Percentiles rank a stretch among this genome's conserved stretches.
Evolutionary conservation across 2,113 vertebrate species (phyloP).

Genomic region (Accipiter cooperii): DNA sequence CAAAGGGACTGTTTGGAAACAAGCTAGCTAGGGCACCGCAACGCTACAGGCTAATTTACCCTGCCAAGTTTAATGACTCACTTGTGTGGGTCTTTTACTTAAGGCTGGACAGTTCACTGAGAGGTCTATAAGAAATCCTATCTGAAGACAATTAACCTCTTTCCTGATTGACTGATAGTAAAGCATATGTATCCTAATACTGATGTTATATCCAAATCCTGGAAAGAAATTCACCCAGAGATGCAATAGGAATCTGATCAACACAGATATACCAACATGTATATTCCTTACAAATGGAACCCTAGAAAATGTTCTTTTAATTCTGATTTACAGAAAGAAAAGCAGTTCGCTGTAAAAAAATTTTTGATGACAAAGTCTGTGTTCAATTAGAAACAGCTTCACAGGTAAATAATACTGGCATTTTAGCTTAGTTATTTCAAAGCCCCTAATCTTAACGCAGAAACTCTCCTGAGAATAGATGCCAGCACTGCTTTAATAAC

Average conservation of each 20-base stretch:
- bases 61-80: neutral
- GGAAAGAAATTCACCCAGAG: neutral
- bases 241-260: neutral
- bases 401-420: neutral
- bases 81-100: neutral
- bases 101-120: neutral
- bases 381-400: neutral
- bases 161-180: neutral
- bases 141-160: neutral
- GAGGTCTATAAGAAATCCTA: neutral
- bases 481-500: neutral
- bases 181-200: neutral
- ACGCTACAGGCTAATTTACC: neutral
- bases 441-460: neutral
- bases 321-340: neutral
- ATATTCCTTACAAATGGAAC: neutral
- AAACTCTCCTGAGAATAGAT: neutral
- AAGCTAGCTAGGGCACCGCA: neutral
- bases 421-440: neutral
- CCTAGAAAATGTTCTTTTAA: neutral
- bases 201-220: neutral
- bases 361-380: neutral
- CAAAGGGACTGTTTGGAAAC: neutral
- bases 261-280: neutral
- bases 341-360: neutral